Evolutionary conservation across 1,140 invertebrate genomes (phyloP), one percentile per base, ranked within the genome.

Genomic region (Hycleus cichorii): DNA sequence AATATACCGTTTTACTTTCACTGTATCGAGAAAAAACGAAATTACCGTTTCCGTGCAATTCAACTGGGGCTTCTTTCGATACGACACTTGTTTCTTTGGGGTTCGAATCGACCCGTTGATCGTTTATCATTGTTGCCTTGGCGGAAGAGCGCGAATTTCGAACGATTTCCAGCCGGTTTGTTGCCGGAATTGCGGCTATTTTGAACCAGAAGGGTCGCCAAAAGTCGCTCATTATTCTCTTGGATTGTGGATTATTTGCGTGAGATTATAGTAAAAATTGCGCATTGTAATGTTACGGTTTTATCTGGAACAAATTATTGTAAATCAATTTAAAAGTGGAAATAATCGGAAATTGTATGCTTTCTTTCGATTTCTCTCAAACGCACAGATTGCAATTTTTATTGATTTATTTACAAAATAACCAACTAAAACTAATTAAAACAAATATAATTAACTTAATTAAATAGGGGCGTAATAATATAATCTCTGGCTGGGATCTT

Each of bases 401-500:
- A 42, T 11, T n/a, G 11, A 10, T 42, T 42, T 42, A n/a, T 42
- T n/a, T 42, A n/a, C 5, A 42, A n/a, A n/a, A 42, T 7, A 42
- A 42, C 6, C 6, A 39, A 11, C 10, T 3, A n/a, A 42, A 4
- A 42, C 9, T 42, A 10, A 42, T 8, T 42, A 42, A 4, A 42
- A 42, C 11, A 18, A 18, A 39, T 39, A 42, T 42, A n/a, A 42
- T 42, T 58, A 58, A 46, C 49, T 49, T 49, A 49, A 54, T 58
- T 44, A 54, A 60, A 62, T 39, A 57, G 27, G 47, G 45, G 68
- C 67, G 57, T 72, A 72, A 66, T 60, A 73, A 64, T 71, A 74
- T 39, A 69, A 63, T 62, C 72, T 64, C 58, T 68, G 65, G 52
- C 64, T 67, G 42, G 71, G 70, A 67, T 74, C 71, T 57, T 67